Conservation (phyloP, 1,140 invertebrate genomes). For the Anthonomus grandis region DNA sequence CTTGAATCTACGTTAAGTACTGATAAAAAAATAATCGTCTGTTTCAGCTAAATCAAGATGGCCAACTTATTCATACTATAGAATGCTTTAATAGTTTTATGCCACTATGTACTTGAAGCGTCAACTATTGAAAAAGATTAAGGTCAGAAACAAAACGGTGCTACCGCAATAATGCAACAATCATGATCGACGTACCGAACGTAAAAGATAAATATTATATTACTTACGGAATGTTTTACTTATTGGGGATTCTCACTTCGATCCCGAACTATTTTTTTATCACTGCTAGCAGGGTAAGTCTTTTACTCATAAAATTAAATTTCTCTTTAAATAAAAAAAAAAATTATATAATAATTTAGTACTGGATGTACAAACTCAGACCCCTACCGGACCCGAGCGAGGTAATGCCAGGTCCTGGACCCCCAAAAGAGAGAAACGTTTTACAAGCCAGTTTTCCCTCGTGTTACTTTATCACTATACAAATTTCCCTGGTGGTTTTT, state of each 20-base stretch:
- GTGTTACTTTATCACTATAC: constrained; percentile 21
- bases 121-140: not conserved
- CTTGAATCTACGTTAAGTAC: no score
- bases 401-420: not conserved
- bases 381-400: constrained; percentile 1
- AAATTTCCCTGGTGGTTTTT: constrained; percentile 21
- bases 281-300: constrained; percentile 30
- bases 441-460: constrained; percentile 27
- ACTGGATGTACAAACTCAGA: constrained; percentile 34
- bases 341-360: constrained; percentile 20
- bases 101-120: constrained; percentile 8
- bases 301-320: no score
- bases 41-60: no score
- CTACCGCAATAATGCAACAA: not conserved
- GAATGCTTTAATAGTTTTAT: no score
- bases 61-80: no score
- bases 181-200: constrained; percentile 6
- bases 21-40: no score
- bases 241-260: constrained; percentile 23
- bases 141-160: constrained; percentile 3
- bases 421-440: constrained; percentile 15
- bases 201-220: constrained; percentile 31
- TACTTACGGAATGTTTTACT: constrained; percentile 27
- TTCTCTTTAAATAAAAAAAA: not conserved
- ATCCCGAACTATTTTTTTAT: constrained; percentile 30